Evolutionary conservation across 2,888 invertebrate species (phyloP).

Genomic region (Epistrophe eligans): DNA sequence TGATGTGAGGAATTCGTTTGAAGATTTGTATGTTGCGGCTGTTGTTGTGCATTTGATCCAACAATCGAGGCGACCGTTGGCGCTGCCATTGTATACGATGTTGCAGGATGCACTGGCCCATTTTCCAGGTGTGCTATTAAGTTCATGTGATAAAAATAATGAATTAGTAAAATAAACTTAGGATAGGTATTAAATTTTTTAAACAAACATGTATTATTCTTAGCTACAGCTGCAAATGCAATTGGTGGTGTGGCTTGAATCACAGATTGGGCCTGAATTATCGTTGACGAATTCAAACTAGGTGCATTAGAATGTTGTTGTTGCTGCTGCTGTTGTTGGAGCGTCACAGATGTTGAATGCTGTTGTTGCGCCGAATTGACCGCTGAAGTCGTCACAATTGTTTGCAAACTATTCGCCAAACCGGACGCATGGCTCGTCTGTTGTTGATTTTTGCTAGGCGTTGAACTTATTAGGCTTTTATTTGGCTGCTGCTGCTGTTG

Average conservation of each 20-base stretch:
- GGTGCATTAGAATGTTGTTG: slow-evolving; percentile 82
- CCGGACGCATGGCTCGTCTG: slow-evolving; percentile 80
- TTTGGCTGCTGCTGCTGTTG: slow-evolving; percentile 76
- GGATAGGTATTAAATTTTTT: background rate
- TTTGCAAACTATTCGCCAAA: slow-evolving; percentile 71
- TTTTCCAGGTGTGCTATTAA: slow-evolving; percentile 83
- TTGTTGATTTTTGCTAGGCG: slow-evolving; percentile 83
- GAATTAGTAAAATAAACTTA: background rate
- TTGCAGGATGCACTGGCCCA: slow-evolving; percentile 81
- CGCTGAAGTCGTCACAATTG: slow-evolving; percentile 70
- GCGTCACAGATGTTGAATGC: slow-evolving; percentile 72
- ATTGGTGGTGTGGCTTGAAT: slow-evolving; percentile 84
- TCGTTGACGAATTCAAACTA: slow-evolving; percentile 80
- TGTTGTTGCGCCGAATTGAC: slow-evolving; percentile 76
- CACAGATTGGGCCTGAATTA: slow-evolving; percentile 84
- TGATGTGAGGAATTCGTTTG: slow-evolving; percentile 83
- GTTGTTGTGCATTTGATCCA: slow-evolving; percentile 79
- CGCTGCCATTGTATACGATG: slow-evolving; percentile 79
- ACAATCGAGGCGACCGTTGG: slow-evolving; percentile 81
- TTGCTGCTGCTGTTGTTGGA: slow-evolving; percentile 57
- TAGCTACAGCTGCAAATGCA: slow-evolving; percentile 88
- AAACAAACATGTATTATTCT: slow-evolving; percentile 84
- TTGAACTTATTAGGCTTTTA: slow-evolving; percentile 82
- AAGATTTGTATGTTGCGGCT: slow-evolving; percentile 82
- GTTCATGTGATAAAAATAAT: background rate